Conservation (phyloP, 2,888 invertebrate species). For the Cheilosia urbana region DNA sequence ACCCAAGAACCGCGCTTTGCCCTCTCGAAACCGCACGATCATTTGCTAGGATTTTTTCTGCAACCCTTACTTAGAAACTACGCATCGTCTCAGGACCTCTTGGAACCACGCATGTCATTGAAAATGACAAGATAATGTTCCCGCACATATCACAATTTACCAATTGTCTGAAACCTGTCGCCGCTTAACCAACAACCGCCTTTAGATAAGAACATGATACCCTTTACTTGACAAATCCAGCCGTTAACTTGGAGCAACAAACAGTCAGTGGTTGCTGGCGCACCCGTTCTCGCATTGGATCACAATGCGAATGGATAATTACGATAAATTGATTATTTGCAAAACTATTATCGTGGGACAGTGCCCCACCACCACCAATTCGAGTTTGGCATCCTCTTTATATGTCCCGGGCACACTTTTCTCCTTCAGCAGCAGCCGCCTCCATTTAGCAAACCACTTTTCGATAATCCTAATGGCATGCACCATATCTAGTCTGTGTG, state of each 20-base stretch:
- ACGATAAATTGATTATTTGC: conserved; percentile 75
- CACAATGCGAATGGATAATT: conserved; percentile 71
- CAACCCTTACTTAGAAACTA: no score
- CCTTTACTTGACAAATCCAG: neutral
- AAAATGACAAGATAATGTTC: no score
- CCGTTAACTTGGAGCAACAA: conserved; percentile 20
- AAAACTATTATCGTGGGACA: conserved; percentile 70
- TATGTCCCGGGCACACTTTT: conserved; percentile 18
- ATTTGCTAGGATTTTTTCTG: no score
- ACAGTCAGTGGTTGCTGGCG: conserved; percentile 27
- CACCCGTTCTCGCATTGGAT: conserved; percentile 39
- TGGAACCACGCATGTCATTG: no score
- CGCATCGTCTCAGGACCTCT: no score
- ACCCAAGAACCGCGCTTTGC: no score
- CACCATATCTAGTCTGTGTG: conserved; percentile 17
- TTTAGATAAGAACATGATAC: neutral
- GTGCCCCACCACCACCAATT: conserved; percentile 44
- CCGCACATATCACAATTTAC: neutral
- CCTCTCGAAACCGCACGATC: no score
- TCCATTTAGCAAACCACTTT: conserved; percentile 1
- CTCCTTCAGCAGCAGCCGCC: neutral
- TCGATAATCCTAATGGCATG: conserved; percentile 43
- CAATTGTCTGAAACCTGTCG: neutral
- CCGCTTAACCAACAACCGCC: neutral
- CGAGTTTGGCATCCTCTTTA: conserved; percentile 25